These are phyloP conservation scores for Motacilla tschutschensis DNA, from an alignment of 2,113 vertebrate genomes.

Conservation along the genomic window DNA sequence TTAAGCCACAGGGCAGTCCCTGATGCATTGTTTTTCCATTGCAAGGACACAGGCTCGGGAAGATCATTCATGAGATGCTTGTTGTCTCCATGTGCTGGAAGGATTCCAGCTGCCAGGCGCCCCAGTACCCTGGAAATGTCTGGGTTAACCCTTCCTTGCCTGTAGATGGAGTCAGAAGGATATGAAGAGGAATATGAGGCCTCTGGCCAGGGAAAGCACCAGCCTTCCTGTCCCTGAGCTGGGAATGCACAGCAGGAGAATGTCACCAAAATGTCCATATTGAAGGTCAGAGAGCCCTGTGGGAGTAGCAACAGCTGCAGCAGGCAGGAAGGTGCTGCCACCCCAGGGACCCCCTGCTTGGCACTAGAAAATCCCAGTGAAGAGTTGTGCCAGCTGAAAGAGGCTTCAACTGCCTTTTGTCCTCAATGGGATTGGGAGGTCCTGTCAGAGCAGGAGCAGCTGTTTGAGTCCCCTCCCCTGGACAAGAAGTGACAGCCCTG, in stretches of 20 bases:
- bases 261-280: background rate
- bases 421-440: background rate
- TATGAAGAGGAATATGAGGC: rapidly evolving
- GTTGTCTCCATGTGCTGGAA: constrained; percentile 27
- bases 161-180: constrained; percentile 10
- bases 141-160: constrained; percentile 58
- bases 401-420: rapidly evolving
- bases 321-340: background rate
- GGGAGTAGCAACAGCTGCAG: background rate
- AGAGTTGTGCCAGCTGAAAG: background rate
- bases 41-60: constrained; percentile 12
- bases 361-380: background rate
- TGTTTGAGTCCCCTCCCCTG: background rate
- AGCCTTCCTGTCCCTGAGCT: background rate
- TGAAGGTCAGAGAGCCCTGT: background rate
- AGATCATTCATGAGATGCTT: constrained; percentile 48
- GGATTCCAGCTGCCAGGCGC: background rate
- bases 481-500: background rate
- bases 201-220: background rate
- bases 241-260: background rate
- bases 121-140: constrained; percentile 27
- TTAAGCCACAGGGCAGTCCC: constrained; percentile 14
- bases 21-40: constrained; percentile 13
- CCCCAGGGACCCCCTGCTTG: background rate
- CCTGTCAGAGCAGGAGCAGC: background rate